Base-by-base conservation (phyloP, 2,797 vertebrate genomes). In the Buceros bicornis region DNA sequence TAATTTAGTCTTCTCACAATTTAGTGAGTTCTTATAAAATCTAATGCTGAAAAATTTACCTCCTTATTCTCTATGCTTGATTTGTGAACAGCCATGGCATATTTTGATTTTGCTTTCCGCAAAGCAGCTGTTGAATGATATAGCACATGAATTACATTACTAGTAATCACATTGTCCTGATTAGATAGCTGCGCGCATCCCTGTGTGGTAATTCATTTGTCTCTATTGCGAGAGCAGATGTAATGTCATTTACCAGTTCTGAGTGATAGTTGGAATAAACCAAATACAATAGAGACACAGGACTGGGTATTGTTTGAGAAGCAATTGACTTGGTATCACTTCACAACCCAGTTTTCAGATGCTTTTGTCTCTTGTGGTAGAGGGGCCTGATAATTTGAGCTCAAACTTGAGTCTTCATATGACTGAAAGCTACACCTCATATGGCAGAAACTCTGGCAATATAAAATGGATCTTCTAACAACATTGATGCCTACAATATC, bases 161-260 rank as follows among this genome's bases (percentile, higher is more conserved):
- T n/a, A 65, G 60, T 57, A 87, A 94, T 90, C 80, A n/a, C 33
- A 91, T 83, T 74, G 76, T 80, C 65, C 69, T 53, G 82, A 35
- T 69, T 82, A 78, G 54, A 82, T 62, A 89, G 85, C 60, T 88
- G 51, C 31, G n/a, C 37, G 35, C 31, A 90, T 72, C 77, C 71
- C 84, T 85, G 43, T 21, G 53, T 47, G 47, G 78, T 89, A 96
- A 95, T 89, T 81, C 76, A 66, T 89, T 95, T 89, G 54, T 76
- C 76, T 93, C 37, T 76, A 42, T 70, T 89, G 42, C 40, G 31
- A 89, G 81, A 91, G 33, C 33, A 95, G 82, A 72, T 62, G 65
- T 92, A 92, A 95, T 94, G 67, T 90, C 71, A 79, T 96, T 96
- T 96, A 83, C 91, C 58, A 77, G 16, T 21, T 89, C 81, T 96